Base-by-base conservation (phyloP, 2,797 vertebrate genomes). In the Melanotaenia parkinsoni region DNA sequence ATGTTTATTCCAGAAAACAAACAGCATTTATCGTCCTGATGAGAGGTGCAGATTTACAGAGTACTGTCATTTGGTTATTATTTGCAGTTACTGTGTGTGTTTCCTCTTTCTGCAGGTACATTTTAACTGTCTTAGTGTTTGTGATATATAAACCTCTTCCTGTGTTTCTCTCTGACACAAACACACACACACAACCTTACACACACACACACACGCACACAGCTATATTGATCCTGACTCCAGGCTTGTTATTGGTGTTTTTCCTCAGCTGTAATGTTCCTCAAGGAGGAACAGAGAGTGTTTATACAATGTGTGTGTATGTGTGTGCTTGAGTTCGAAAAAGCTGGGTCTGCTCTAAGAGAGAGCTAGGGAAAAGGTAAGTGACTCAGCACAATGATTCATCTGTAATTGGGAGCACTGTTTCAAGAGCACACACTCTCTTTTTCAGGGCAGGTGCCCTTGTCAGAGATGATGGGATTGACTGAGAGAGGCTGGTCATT, bases 301-400 rank as follows among this genome's bases (percentile, higher is more conserved):
- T 75, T 32, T 76, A 33, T 74, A 58, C 50, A 28, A 26, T 60
- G 56, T 64, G 50, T 28, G 54, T 76, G 62, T 50, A 58, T 51
- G 58, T 54, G 38, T 64, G 61, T 65, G 66, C 69, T 66, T 56
- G 67, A 22, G 66, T 72, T 71, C 62, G 70, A 74, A 58, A 45
- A 63, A 33, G 58, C 76, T 70, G 38, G 57, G 60, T 78, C 43
- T 74, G 73, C 78, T 85, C 14, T 1, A 63, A 61, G 67, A 70
- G 43, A 81, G 68, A 70, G 67, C 75, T 35, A 73, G 72, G 65
- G 74, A 70, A 67, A 63, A 68, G 72, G 33, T 24, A 70, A 77
- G 83, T 90, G 91, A 90, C 89, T 91, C 89, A 91, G 89, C 89
- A 87, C 28, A 14, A 75, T 89, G 82, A 89, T 86, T 89, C 76